These are phyloP conservation scores for Enteromius trimaculatus DNA, from an alignment of 2,797 vertebrate species.

Conservation along the genomic window DNA sequence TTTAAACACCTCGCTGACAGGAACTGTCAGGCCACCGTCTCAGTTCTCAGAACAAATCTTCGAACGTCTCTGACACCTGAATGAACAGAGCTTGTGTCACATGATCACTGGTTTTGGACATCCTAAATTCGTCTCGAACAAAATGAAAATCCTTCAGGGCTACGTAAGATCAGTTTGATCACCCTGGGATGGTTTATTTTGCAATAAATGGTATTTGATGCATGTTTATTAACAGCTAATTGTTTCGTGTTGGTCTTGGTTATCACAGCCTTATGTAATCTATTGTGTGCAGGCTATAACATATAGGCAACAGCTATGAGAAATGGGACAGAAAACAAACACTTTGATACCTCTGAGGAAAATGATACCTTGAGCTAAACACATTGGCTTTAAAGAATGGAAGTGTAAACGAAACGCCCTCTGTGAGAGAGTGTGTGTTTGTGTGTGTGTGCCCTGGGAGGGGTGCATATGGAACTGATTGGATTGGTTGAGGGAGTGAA, in stretches of 20 bases:
- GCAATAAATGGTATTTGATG: constrained; percentile 2
- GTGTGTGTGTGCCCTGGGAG: constrained; percentile 28
- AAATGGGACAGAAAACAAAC: constrained; percentile 15
- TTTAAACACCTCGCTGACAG: constrained; percentile 58
- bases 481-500: constrained; percentile 49
- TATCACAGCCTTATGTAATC: background rate
- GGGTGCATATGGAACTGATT: constrained; percentile 44
- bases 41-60: constrained; percentile 27
- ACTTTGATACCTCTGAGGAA: background rate
- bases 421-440: background rate
- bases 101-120: background rate
- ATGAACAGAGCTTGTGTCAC: constrained; percentile 9
- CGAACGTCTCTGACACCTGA: constrained; percentile 23
- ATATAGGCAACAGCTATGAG: background rate
- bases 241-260: background rate
- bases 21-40: constrained; percentile 60
- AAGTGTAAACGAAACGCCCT: constrained; percentile 29
- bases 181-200: background rate
- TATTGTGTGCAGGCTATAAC: background rate
- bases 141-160: background rate
- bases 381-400: constrained; percentile 6
- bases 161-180: background rate
- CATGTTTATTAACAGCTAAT: background rate
- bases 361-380: constrained; percentile 22
- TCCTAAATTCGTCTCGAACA: constrained; percentile 11